Evolutionary conservation across 2,888 invertebrate species (phyloP).

Genomic region (Tethea ocularis): DNA sequence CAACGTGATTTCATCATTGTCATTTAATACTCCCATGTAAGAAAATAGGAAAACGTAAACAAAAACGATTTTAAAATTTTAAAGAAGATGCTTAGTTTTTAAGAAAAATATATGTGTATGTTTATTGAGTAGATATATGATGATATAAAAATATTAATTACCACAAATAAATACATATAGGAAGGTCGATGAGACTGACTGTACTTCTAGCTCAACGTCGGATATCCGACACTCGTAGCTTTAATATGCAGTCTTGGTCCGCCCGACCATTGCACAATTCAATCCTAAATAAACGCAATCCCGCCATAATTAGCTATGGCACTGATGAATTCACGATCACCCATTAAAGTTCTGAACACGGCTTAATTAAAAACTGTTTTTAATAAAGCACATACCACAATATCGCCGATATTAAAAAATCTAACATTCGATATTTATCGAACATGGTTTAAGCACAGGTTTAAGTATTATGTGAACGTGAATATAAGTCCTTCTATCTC

Average conservation of each 20-base stretch:
- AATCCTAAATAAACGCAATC: conserved; percentile 75
- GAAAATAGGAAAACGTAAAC: not conserved
- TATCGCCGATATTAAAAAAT: conserved; percentile 20
- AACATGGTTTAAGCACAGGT: too few species aligned
- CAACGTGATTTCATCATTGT: not conserved
- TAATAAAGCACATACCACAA: conserved; percentile 45
- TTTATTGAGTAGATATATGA: not conserved
- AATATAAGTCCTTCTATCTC: conserved; percentile 51
- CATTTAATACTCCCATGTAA: not conserved
- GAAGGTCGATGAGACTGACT: conserved; percentile 35
- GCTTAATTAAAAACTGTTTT: conserved; percentile 65
- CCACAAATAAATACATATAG: not conserved
- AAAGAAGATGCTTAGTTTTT: not conserved
- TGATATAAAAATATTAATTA: not conserved
- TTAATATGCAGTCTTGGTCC: conserved; percentile 66
- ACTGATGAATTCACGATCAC: conserved; percentile 69
- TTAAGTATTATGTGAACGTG: conserved; percentile 20
- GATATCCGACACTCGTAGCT: conserved; percentile 76
- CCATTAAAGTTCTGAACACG: conserved; percentile 56
- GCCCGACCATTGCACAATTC: conserved; percentile 68
- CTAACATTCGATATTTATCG: not conserved
- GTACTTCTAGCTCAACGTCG: conserved; percentile 68
- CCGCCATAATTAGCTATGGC: conserved; percentile 74
- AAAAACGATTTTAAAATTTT: too few species aligned
- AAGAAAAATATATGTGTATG: not conserved